A percentile compares a stretch with the other conserved stretches of the same genome.
These are phyloP conservation scores for Amphiura filiformis DNA, from an alignment of 35 echinoderm and acorn worm genomes.

Conservation along the genomic window DNA sequence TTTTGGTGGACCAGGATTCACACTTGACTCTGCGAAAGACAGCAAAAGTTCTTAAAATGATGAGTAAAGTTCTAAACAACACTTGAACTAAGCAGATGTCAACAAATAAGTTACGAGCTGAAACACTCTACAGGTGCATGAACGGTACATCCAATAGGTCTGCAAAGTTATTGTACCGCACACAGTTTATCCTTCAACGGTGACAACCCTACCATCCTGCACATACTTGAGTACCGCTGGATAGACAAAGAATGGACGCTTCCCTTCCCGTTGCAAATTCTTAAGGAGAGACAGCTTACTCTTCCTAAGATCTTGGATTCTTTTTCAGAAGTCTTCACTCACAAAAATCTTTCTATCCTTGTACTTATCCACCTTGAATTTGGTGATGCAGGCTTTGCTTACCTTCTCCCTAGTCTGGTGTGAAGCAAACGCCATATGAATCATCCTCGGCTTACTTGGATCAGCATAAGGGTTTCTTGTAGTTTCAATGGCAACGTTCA, in stretches of 20 bases:
- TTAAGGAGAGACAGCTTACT: background rate
- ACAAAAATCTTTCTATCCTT: slow-evolving; percentile 19
- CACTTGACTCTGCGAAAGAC: too few species aligned
- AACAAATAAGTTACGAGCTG: too few species aligned
- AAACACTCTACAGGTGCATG: too few species aligned
- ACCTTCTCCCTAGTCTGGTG: background rate
- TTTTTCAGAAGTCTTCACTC: slow-evolving; percentile 7
- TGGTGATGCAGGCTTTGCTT: slow-evolving; percentile 16
- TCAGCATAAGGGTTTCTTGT: background rate
- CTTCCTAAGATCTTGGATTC: slow-evolving; percentile 11
- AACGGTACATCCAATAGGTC: too few species aligned
- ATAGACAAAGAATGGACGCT: slow-evolving; percentile 11
- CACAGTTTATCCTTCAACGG: slow-evolving; percentile 9
- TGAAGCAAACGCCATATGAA: slow-evolving; percentile 17
- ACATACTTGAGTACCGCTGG: slow-evolving; percentile 9
- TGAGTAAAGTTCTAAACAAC: too few species aligned
- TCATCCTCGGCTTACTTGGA: background rate
- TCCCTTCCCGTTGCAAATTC: slow-evolving; percentile 2
- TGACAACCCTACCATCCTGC: background rate
- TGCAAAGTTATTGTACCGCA: too few species aligned
- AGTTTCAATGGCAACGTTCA: slow-evolving; percentile 14
- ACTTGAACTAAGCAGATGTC: too few species aligned
- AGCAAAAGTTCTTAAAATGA: too few species aligned
- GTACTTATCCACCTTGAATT: background rate
- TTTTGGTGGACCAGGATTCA: too few species aligned